Conservation (phyloP, 2,797 vertebrate species). For the Molossus alvarezi region DNA sequence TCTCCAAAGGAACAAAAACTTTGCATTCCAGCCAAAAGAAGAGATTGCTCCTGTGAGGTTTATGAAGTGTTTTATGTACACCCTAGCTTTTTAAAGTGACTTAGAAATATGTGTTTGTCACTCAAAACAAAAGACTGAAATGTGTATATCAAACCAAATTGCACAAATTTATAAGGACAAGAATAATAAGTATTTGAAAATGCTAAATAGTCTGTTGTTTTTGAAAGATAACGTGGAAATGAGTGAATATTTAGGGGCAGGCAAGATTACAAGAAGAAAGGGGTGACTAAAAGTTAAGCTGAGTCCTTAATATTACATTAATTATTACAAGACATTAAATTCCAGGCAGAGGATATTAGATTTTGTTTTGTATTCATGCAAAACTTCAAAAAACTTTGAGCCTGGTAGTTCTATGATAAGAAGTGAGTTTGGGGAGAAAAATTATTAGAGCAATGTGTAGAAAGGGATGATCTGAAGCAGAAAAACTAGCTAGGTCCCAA, state of each 20-base stretch:
- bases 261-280: background rate
- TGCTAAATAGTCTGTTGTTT: background rate
- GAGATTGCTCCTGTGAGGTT: background rate
- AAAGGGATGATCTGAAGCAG: background rate
- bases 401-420: background rate
- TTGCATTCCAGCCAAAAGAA: background rate
- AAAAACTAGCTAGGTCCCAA: background rate
- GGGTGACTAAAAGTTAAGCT: background rate
- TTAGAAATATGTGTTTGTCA: background rate
- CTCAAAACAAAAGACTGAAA: background rate
- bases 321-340: background rate
- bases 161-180: background rate
- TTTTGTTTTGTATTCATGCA: background rate
- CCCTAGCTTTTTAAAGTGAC: background rate
- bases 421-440: background rate
- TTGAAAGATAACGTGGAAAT: background rate
- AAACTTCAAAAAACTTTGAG: background rate
- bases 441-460: background rate
- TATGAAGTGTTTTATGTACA: background rate
- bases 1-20: background rate
- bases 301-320: background rate
- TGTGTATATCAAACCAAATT: background rate
- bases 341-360: background rate
- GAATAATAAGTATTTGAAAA: background rate
- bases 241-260: background rate